Percentiles rank a stretch among this genome's conserved stretches.
Evolutionary conservation across 2,888 invertebrate species (phyloP).

Genomic region (Mamestra brassicae): DNA sequence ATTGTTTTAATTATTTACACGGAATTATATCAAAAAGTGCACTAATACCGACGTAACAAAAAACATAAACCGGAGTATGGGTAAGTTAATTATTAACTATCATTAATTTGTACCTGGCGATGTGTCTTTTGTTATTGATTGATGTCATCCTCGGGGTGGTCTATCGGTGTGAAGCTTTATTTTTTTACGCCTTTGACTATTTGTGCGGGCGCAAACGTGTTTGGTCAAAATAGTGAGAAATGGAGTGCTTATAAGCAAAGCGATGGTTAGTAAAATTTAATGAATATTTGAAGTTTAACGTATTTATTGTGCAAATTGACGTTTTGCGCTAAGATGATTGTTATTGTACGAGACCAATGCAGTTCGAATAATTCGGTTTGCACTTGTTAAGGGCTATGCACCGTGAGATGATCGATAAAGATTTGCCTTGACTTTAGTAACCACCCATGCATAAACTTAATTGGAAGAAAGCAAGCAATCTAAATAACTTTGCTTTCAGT

Average conservation of each 20-base stretch:
- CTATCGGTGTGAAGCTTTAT: constrained; percentile 71
- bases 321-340: constrained; percentile 45
- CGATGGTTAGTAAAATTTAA: constrained; percentile 48
- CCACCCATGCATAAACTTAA: neutral
- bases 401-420: neutral
- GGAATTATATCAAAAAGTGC: constrained; percentile 65
- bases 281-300: constrained; percentile 19
- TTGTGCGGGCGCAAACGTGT: constrained; percentile 71
- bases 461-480: neutral
- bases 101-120: constrained; percentile 47
- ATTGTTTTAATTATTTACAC: constrained; percentile 74
- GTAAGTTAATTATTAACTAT: constrained; percentile 74
- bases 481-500: neutral
- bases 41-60: constrained; percentile 62
- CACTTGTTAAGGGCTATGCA: constrained; percentile 13
- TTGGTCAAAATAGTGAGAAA: constrained; percentile 58
- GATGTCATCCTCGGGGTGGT: constrained; percentile 81
- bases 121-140: constrained; percentile 82
- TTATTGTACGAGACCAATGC: constrained; percentile 54
- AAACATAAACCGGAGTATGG: constrained; percentile 72
- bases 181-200: constrained; percentile 71
- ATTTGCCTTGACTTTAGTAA: neutral
- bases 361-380: constrained; percentile 23
- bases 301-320: constrained; percentile 25
- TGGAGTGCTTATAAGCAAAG: constrained; percentile 33